Evolutionary conservation across 1,140 invertebrate species (phyloP), one percentile per base, ranked within the genome.

Genomic region (Chymomyza costata): DNA sequence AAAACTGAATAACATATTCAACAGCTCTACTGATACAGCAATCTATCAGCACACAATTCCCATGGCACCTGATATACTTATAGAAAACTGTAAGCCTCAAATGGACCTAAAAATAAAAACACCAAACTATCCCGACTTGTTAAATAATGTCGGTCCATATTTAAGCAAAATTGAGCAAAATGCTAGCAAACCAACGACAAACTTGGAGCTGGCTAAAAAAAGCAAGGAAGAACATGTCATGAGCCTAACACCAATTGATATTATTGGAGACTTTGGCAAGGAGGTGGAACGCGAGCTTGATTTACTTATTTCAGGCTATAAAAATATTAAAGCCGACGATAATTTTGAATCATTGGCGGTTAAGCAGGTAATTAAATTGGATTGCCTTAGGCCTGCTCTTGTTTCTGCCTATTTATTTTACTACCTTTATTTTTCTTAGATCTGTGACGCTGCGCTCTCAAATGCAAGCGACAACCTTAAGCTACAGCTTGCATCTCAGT

Each of bases 241-340:
- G 19, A 55, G 60, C 13, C 39, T 64, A 25, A 67, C 59, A 1
- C 52, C 60, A 0, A 44, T 65, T 15, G 76, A 78, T 65, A 85
- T 86, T 17, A 68, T 85, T 37, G 86, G 85, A 3, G 76, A 87
- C 58, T 86, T 87, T 60, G 83, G 73, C 10, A 71, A 81, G 44
- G 85, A 86, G 66, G 65, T 86, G 6, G 84, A 86, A 64, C 62
- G 78, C 28, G 86, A 86, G 57, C 59, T 87, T 45, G 84, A 78
- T 6, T 63, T 73, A 17, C 53, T 78, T 25, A 58, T 66, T 6
- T 55, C 51, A 14, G 63, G 67, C 14, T 70, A 70, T 37, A 40
- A 34, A 34, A 34, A 34, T n/a, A n/a, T n/a, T n/a, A n/a, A n/a
- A n/a, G n/a, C n/a, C n/a, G n/a, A n/a, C n/a, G n/a, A n/a, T n/a